Evolutionary conservation across 1,140 invertebrate species (phyloP).

Genomic region (Drosophila teissieri): DNA sequence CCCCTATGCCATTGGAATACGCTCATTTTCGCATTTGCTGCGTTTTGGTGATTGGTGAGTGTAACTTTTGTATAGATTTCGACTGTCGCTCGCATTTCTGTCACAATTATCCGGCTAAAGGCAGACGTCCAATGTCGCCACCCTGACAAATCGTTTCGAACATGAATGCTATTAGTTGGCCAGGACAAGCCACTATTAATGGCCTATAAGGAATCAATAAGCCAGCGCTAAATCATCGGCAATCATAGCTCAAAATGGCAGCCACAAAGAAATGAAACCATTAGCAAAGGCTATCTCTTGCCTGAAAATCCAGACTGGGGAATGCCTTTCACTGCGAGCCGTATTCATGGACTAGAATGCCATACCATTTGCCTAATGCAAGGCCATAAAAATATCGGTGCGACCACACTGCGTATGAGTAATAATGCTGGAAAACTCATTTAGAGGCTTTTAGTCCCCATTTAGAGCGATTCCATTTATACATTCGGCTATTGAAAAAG

Average conservation of each 20-base stretch:
- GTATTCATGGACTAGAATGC: conserved; percentile 33
- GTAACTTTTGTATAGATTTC: conserved; percentile 29
- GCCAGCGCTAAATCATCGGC: conserved; percentile 39
- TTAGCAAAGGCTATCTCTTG: conserved; percentile 43
- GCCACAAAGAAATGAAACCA: conserved; percentile 15
- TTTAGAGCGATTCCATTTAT: conserved; percentile 17
- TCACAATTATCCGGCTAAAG: conserved; percentile 49
- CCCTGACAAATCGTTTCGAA: conserved; percentile 41
- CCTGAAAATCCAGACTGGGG: neutral
- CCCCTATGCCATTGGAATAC: conserved; percentile 5
- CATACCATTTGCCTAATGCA: conserved; percentile 52
- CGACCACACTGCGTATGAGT: conserved; percentile 46
- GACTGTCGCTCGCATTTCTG: conserved; percentile 33
- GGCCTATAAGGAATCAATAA: conserved; percentile 52
- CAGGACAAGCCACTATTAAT: conserved; percentile 28
- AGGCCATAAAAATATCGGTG: conserved; percentile 42
- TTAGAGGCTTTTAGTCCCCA: conserved; percentile 54
- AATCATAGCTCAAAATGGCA: conserved; percentile 37
- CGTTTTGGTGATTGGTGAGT: conserved; percentile 10
- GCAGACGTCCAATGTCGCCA: conserved; percentile 16
- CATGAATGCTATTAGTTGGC: conserved; percentile 41
- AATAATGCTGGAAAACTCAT: conserved; percentile 48
- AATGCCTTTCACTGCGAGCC: conserved; percentile 21
- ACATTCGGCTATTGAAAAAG: conserved; percentile 15
- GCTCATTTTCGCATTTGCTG: conserved; percentile 19